These are phyloP conservation scores for Xestia sexstrigata DNA, from an alignment of 2,888 invertebrate species.

Conservation along the genomic window DNA sequence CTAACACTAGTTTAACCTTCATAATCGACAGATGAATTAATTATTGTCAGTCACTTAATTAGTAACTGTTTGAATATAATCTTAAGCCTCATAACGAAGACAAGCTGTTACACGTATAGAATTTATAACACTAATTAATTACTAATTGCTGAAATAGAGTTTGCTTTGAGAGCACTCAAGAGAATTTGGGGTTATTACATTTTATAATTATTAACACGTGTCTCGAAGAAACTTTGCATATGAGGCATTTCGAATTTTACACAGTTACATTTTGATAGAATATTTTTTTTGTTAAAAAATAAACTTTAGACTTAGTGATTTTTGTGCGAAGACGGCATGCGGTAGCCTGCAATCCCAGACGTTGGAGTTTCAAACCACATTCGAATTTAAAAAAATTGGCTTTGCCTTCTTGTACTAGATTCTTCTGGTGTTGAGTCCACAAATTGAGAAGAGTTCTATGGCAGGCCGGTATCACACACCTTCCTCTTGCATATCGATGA, in stretches of 20 bases:
- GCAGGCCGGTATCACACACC: background rate
- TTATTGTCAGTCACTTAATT: background rate
- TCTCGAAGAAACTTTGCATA: background rate
- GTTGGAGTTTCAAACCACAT: background rate
- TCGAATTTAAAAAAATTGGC: background rate
- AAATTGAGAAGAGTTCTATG: no score
- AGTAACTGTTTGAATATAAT: background rate
- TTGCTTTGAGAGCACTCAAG: background rate
- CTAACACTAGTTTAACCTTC: background rate
- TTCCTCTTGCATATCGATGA: background rate
- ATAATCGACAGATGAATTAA: background rate
- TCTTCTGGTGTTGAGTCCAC: background rate
- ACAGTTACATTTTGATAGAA: no score
- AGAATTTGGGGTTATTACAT: background rate
- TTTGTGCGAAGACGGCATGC: background rate
- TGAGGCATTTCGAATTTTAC: no score
- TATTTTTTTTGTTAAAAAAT: background rate
- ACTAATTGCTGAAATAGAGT: slow-evolving; percentile 3
- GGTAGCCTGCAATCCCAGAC: background rate
- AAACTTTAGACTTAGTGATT: background rate
- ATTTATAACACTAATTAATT: slow-evolving; percentile 28
- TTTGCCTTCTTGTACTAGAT: background rate
- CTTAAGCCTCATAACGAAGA: slow-evolving; percentile 15
- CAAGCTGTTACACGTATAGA: slow-evolving; percentile 20
- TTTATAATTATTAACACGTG: background rate